These are phyloP conservation scores for Himalopsyche anomala DNA, from an alignment of 2,888 invertebrate genomes.

Conservation along the genomic window DNA sequence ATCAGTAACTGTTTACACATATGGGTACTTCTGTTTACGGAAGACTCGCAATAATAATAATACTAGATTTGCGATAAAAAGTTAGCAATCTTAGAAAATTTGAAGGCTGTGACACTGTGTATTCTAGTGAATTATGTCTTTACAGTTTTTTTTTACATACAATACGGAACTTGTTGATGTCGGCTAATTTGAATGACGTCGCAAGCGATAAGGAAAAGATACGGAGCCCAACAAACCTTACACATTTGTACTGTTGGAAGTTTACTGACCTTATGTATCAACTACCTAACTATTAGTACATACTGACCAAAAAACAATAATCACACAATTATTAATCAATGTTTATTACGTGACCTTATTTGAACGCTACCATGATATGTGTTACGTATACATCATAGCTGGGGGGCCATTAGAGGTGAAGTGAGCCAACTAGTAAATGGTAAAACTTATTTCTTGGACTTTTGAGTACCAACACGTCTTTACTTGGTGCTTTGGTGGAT, in stretches of 20 bases:
- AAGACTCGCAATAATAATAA: neutral
- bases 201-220: neutral
- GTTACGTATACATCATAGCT: no score
- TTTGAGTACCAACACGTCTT: no score
- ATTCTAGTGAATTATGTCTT: neutral
- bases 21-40: conserved; percentile 7
- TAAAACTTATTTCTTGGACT: no score
- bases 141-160: neutral
- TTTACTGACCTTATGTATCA: conserved; percentile 11
- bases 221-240: conserved; percentile 32
- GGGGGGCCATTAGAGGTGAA: no score
- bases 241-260: neutral
- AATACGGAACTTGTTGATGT: conserved; percentile 23
- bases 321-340: neutral
- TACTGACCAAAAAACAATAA: no score
- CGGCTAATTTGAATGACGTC: neutral
- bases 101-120: conserved; percentile 29
- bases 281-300: no score
- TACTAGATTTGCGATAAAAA: conserved; percentile 4
- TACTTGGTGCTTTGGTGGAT: no score
- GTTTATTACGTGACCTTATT: neutral
- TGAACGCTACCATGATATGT: no score
- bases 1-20: neutral
- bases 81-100: neutral
- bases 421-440: no score